A percentile compares a stretch with the other conserved stretches of the same genome.
phyloP scores from a whole-genome alignment of 2,888 invertebrate genomes.

The Ichneumon xanthorius region DNA sequence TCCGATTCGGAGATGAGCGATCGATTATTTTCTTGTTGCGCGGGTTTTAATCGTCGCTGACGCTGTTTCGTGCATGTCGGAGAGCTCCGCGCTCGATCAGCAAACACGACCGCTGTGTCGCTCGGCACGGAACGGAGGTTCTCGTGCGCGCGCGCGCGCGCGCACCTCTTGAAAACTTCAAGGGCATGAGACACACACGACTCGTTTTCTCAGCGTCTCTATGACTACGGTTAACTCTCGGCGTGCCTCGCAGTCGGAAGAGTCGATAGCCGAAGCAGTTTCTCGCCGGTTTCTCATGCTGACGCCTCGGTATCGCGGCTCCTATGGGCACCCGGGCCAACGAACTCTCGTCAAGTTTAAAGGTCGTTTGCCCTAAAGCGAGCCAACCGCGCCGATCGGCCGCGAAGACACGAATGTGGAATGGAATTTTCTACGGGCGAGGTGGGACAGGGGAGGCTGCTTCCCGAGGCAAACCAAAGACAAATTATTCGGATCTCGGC shows the following conservation, averaged over 20 bases:
- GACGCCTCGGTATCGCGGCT: conserved; percentile 3
- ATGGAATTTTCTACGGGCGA: conserved; percentile 43
- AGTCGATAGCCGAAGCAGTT: conserved; percentile 29
- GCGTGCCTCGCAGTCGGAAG: background rate
- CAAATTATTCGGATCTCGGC: conserved; percentile 13
- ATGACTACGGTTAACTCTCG: background rate
- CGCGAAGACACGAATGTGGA: conserved; percentile 40
- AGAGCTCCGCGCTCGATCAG: background rate
- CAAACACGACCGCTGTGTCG: background rate
- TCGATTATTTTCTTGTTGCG: background rate
- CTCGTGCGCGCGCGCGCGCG: background rate
- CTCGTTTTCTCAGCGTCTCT: background rate
- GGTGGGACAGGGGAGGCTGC: background rate
- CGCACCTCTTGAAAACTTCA: conserved; percentile 20
- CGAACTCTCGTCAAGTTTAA: conserved; percentile 62
- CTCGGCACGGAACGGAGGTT: background rate
- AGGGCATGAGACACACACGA: conserved; percentile 10
- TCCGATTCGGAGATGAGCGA: background rate
- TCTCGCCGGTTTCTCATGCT: conserved; percentile 5
- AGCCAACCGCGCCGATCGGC: conserved; percentile 33
- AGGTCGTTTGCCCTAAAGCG: conserved; percentile 62
- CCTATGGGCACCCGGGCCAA: conserved; percentile 48
- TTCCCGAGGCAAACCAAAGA: conserved; percentile 3
- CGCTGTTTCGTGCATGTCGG: background rate
- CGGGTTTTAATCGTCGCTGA: background rate